Conservation (phyloP, 2,797 vertebrate genomes). For the Aulostomus chinensis region DNA sequence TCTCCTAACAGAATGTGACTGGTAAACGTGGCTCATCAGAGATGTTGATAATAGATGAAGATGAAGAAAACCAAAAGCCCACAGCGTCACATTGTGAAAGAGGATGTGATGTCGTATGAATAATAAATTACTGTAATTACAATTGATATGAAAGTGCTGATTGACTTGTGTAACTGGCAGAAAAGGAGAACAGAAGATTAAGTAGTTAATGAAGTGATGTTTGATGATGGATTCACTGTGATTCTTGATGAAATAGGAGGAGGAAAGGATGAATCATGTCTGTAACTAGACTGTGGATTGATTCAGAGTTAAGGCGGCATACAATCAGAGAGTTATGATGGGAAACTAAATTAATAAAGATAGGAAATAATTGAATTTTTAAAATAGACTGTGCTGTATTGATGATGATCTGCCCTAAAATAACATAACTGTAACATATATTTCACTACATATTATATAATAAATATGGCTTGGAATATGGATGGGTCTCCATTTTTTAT, state of each 20-base stretch:
- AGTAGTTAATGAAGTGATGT: slow-evolving; percentile 17
- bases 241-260: slow-evolving; percentile 1
- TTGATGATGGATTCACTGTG: slow-evolving; percentile 10
- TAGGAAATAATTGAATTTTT: no score
- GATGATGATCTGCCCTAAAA: no score
- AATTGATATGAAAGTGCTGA: neutral
- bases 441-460: no score
- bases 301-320: neutral
- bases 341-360: no score
- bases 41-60: slow-evolving; percentile 50
- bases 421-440: no score
- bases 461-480: no score
- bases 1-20: slow-evolving; percentile 42
- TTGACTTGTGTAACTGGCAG: neutral
- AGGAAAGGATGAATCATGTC: neutral
- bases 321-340: no score
- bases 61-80: neutral
- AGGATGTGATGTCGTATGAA: slow-evolving; percentile 6
- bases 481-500: slow-evolving; percentile 24
- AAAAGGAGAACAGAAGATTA: neutral
- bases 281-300: slow-evolving; percentile 5
- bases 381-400: no score
- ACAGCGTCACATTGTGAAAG: slow-evolving; percentile 8
- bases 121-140: slow-evolving; percentile 2
- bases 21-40: slow-evolving; percentile 37